A percentile compares a stretch with the other conserved stretches of the same genome.
phyloP scores from a whole-genome alignment of 2,113 vertebrate species.

The Sclerurus mexicanus region DNA sequence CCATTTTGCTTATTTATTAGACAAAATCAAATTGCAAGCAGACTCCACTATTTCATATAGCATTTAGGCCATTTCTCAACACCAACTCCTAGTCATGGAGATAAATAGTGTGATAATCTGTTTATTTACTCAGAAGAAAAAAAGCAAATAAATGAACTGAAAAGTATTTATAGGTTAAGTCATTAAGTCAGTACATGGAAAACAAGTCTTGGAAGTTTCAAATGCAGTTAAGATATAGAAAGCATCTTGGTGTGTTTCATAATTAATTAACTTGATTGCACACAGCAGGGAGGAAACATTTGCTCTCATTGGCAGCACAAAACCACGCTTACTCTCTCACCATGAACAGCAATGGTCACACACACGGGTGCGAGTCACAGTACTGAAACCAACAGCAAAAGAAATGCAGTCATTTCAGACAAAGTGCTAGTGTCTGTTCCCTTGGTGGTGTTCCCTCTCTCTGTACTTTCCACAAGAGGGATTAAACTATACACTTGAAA shows the following conservation, averaged over 20 bases:
- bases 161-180: background rate
- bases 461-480: background rate
- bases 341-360: background rate
- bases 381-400: background rate
- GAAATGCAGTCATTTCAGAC: background rate
- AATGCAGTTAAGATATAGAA: background rate
- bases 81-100: background rate
- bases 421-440: background rate
- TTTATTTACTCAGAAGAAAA: background rate
- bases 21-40: background rate
- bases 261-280: background rate
- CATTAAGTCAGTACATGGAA: background rate
- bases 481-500: background rate
- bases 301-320: background rate
- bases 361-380: background rate
- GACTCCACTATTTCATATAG: background rate
- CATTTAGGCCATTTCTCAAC: background rate
- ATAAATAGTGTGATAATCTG: background rate
- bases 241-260: background rate
- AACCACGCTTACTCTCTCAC: background rate
- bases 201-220: background rate
- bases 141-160: background rate
- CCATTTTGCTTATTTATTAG: background rate
- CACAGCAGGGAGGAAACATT: background rate
- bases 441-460: background rate